Evolutionary conservation across 1,140 invertebrate genomes (phyloP), one percentile per base, ranked within the genome.

Genomic region (Hylaeus anthracinus): DNA sequence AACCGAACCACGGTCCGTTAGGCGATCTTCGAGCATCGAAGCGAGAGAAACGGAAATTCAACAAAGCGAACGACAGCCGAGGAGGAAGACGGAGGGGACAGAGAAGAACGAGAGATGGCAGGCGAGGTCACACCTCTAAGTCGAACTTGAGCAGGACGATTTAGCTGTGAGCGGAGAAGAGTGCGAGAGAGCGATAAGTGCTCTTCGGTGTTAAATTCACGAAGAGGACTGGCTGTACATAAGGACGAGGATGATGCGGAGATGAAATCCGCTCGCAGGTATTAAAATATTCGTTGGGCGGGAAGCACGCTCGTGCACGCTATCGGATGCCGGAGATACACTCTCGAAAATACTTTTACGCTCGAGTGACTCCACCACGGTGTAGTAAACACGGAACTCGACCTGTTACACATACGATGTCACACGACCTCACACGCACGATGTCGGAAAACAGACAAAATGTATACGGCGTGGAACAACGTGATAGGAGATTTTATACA

Each of bases 201-300:
- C 85, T 84, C 82, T 84, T 87, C 86, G 77, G 79, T 86, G 82
- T 86, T 75, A 53, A 87, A 87, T 86, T 80, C 72, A 79, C 79
- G 61, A 76, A 67, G 82, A 77, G 65, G 75, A 60, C 73, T 84
- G 69, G 48, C n/a, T 15, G 63, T 66, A 48, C 74, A 83, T 51
- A 73, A 55, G 43, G 48, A 26, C 45, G 39, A 39, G 43, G 60
- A 60, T 55, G 51, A 51, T 14, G 48, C 64, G 15, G 61, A 63
- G 60, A 86, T 58, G 61, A 65, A 69, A 77, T 69, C 64, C 67
- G 53, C 48, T 70, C 45, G 61, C 70, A 51, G 82, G 48, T 65
- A 53, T 78, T 81, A 81, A 79, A 81, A 78, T 81, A 86, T 86
- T 87, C 58, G 41, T 66, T 6, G 60, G 1, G 10, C 58, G 55